Evolutionary conservation across 2,113 vertebrate genomes (phyloP), one percentile per base, ranked within the genome.

Genomic region (Dipodomys stephensi): DNA sequence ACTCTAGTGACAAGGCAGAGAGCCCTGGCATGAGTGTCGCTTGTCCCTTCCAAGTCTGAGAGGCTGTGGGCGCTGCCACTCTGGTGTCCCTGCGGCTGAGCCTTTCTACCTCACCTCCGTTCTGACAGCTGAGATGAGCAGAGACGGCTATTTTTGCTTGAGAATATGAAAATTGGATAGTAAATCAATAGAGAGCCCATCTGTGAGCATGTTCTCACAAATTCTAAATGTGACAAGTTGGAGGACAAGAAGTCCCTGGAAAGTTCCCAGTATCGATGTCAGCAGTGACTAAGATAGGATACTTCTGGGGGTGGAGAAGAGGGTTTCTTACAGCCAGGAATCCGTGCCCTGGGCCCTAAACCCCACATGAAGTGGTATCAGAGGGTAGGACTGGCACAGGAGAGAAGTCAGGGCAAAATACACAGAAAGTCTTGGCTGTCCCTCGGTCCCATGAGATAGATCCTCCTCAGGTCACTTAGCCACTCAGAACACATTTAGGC

Each of bases 111-210:
- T 44, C 28, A n/a, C 73, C 82, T 85, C 64, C 23, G 73, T 11
- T 64, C 91, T 69, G 57, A 95, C 93, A 94, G 88, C 87, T 53
- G 20, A 60, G 60, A 13, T 53, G 85, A 76, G 46, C 85, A 83
- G 88, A 95, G 87, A 87, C 28, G 30, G 57, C 68, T 81, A 67
- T 84, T 93, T 96, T 92, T 74, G 89, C 95, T 90, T 77, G 65
- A 35, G 69, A 90, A 72, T 92, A 79, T 83, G 88, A 86, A 83
- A 87, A 87, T 62, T 88, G 74, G 96, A 78, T 68, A 76, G 72
- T 91, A 86, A 95, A 86, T 94, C 91, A 87, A 84, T 81, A 72
- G 72, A 12, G 20, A 90, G 83, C 76, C 53, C 96, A 85, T 93
- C 91, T 93, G 95, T 74, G 95, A 82, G 32, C 78, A 60, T 19